Evolutionary conservation across 2,113 vertebrate species (phyloP).

Genomic region (Solea solea): DNA sequence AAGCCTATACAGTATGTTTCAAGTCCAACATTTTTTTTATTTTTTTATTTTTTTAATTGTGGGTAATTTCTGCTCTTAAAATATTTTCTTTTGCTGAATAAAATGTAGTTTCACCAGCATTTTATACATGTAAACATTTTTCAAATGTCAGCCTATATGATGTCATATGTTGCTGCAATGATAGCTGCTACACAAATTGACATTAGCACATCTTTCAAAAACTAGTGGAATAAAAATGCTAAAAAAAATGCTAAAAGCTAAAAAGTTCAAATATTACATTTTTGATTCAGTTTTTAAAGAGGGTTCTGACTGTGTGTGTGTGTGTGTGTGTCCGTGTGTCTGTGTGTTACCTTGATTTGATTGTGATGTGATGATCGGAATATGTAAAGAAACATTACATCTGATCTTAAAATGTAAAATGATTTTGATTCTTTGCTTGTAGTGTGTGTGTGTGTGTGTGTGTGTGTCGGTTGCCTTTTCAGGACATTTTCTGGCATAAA

Average conservation of each 20-base stretch:
- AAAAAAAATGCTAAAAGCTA: background rate
- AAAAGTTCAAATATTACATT: background rate
- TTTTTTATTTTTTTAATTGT: background rate
- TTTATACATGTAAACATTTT: too few species aligned
- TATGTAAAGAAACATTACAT: too few species aligned
- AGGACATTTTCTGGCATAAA: too few species aligned
- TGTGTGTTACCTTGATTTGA: too few species aligned
- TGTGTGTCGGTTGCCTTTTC: too few species aligned
- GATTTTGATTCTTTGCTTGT: too few species aligned
- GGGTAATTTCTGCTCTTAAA: background rate
- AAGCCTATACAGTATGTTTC: background rate
- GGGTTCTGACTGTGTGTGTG: background rate
- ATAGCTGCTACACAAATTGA: too few species aligned
- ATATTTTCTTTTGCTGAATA: background rate
- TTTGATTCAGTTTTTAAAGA: background rate
- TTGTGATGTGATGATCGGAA: too few species aligned
- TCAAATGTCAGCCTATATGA: too few species aligned
- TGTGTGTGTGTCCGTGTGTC: background rate
- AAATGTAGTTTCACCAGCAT: background rate
- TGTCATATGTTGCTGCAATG: too few species aligned
- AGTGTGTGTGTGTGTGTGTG: constrained; percentile 17
- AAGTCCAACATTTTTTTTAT: background rate
- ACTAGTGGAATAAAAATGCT: background rate
- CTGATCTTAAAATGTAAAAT: too few species aligned
- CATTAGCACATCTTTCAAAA: too few species aligned